phyloP scores from a whole-genome alignment of 2,797 vertebrate species.

The Platalea minor region DNA sequence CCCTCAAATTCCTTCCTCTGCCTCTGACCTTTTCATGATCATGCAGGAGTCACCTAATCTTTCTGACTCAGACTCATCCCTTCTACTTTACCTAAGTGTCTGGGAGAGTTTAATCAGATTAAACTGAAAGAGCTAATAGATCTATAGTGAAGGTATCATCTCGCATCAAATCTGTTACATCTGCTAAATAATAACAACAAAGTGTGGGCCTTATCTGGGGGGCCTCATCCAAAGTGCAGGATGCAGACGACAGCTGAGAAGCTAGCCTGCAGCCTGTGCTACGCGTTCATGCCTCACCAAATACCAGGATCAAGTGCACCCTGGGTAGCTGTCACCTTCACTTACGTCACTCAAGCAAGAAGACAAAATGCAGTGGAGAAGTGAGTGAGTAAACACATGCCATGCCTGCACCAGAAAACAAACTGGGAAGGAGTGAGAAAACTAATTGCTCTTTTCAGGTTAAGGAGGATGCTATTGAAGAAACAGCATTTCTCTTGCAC shows the following conservation, averaged over 20 bases:
- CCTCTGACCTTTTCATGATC: background rate
- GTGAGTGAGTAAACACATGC: background rate
- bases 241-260: background rate
- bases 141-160: background rate
- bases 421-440: background rate
- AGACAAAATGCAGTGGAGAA: background rate
- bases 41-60: background rate
- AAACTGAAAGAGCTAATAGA: background rate
- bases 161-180: background rate
- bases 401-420: background rate
- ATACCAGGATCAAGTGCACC: background rate
- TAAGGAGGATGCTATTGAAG: background rate
- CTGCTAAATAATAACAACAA: background rate
- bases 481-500: background rate
- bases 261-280: background rate
- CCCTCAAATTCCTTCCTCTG: background rate
- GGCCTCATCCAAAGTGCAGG: background rate
- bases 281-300: background rate
- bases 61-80: background rate
- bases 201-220: background rate
- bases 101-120: constrained; percentile 12
- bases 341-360: background rate
- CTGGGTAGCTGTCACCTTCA: background rate
- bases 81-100: background rate
- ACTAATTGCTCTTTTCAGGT: background rate